A percentile compares a stretch with the other conserved stretches of the same genome.
phyloP scores from a whole-genome alignment of 2,113 vertebrate genomes.

The Panthera uncia region DNA sequence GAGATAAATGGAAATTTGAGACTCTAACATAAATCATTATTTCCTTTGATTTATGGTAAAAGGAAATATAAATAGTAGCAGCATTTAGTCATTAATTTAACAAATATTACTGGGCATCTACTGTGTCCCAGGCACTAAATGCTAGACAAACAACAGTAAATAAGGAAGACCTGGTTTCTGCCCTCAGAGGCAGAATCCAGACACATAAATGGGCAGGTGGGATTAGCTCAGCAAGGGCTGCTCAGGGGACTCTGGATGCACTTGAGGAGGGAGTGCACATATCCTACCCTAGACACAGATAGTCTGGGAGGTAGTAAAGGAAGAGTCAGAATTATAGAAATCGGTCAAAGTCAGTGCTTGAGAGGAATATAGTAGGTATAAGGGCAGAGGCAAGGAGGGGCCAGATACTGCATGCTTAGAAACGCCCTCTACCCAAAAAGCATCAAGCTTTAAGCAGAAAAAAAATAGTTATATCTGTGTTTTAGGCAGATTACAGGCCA shows the following conservation, averaged over 20 bases:
- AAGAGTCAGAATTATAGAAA: background rate
- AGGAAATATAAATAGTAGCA: background rate
- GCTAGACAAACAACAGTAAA: background rate
- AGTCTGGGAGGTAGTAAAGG: background rate
- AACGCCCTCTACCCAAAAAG: background rate
- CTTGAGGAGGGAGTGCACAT: background rate
- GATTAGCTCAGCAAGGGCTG: background rate
- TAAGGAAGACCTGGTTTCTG: background rate
- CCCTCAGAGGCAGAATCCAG: background rate
- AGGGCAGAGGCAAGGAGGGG: background rate
- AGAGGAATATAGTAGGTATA: background rate
- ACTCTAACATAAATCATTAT: background rate
- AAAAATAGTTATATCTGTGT: background rate
- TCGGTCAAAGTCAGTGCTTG: background rate
- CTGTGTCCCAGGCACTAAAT: background rate
- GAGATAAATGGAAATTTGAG: background rate
- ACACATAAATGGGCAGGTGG: background rate
- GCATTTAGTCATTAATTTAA: background rate
- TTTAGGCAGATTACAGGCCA: background rate
- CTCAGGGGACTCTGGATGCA: background rate
- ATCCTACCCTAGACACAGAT: background rate
- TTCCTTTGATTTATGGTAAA: background rate
- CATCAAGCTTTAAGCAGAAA: background rate
- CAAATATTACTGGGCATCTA: background rate
- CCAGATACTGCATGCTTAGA: background rate